phyloP scores from a whole-genome alignment of 2,797 vertebrate species.

The Gymnothorax javanicus region DNA sequence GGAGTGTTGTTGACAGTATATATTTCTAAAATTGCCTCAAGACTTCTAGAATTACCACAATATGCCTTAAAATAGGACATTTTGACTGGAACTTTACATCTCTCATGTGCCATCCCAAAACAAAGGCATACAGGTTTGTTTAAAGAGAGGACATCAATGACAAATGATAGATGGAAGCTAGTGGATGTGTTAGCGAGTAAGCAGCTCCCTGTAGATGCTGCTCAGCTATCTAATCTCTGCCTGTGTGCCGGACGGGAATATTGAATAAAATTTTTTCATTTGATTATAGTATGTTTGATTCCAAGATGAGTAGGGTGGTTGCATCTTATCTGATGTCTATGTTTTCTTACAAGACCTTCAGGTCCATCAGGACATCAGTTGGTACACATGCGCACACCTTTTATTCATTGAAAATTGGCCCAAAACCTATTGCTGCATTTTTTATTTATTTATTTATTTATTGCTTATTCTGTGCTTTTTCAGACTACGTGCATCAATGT shows the following conservation, averaged over 20 bases:
- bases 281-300: neutral
- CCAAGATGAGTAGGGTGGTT: neutral
- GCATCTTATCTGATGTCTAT: constrained; percentile 1
- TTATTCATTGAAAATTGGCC: neutral
- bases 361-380: neutral
- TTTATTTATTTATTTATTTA: neutral
- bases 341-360: neutral
- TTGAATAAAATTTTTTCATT: constrained; percentile 3
- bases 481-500: neutral
- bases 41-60: too few relatives aligned
- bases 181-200: neutral
- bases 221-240: neutral
- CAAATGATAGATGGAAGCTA: neutral
- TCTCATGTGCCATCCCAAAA: neutral
- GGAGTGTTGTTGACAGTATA: too few relatives aligned
- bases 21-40: too few relatives aligned
- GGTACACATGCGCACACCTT: neutral
- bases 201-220: neutral
- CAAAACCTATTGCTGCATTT: neutral
- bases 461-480: neutral
- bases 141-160: neutral
- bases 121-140: neutral
- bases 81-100: too few relatives aligned
- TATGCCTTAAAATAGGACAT: too few relatives aligned
- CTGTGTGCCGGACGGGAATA: neutral